A percentile compares a stretch with the other conserved stretches of the same genome.
These are phyloP conservation scores for Pomatostomus ruficeps DNA, from an alignment of 2,113 vertebrate species.

Conservation along the genomic window DNA sequence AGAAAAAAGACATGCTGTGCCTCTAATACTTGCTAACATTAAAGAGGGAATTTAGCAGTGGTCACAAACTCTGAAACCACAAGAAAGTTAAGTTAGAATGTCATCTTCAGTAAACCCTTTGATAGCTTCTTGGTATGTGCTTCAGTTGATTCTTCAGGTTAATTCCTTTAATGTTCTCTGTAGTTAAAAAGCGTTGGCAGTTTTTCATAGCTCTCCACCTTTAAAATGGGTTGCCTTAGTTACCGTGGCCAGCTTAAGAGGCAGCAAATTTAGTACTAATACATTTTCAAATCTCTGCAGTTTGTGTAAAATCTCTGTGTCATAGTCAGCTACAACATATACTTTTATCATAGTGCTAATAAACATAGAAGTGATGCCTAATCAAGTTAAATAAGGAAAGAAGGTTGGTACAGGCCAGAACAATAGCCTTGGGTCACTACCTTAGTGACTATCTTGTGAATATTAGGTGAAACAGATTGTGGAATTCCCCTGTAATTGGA, in stretches of 20 bases:
- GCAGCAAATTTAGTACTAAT: constrained; percentile 46
- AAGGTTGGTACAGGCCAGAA: neutral
- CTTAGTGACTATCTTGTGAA: neutral
- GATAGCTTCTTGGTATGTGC: neutral
- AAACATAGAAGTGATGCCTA: neutral
- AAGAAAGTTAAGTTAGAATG: neutral
- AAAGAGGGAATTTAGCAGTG: neutral
- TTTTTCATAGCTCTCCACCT: constrained; percentile 29
- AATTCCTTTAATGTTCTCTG: neutral
- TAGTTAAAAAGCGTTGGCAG: constrained; percentile 8
- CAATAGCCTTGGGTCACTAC: neutral
- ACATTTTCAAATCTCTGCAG: constrained; percentile 14
- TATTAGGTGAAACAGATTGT: neutral
- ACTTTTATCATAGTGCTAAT: neutral
- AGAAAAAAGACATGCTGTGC: neutral
- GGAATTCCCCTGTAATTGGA: neutral
- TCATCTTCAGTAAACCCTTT: neutral
- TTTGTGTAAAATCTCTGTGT: constrained; percentile 1
- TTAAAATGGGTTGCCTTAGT: constrained; percentile 52
- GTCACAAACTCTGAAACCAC: neutral
- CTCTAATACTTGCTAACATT: neutral
- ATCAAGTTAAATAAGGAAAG: neutral
- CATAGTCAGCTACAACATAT: neutral
- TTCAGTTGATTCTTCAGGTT: neutral
- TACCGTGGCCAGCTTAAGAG: constrained; percentile 33